phyloP scores from a whole-genome alignment of 2,113 vertebrate genomes.

The Spilogale gracilis region DNA sequence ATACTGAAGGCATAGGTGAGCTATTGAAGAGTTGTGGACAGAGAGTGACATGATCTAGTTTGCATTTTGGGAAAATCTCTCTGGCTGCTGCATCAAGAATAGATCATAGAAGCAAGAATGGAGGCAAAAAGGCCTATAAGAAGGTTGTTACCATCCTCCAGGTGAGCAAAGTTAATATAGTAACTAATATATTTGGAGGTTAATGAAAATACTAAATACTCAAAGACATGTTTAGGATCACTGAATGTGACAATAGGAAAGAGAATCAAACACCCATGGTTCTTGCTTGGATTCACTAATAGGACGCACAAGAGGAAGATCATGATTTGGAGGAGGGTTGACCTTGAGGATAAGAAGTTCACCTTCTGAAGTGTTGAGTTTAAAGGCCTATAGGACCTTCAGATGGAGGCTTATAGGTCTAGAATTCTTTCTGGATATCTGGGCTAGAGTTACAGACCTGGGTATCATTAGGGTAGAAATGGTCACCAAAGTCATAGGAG shows the following conservation, averaged over 20 bases:
- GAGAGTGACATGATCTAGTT: background rate
- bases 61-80: slow-evolving; percentile 17
- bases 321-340: background rate
- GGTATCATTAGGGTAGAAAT: background rate
- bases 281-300: background rate
- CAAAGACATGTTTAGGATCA: background rate
- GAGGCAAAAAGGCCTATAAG: background rate
- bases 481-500: background rate
- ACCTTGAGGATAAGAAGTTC: background rate
- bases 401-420: background rate
- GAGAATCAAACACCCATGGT: background rate
- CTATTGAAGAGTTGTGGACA: background rate
- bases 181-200: background rate
- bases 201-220: background rate
- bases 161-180: background rate
- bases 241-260: background rate
- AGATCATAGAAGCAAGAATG: background rate
- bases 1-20: background rate
- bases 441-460: background rate
- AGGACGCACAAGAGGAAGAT: background rate
- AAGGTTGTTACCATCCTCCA: background rate
- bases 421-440: background rate
- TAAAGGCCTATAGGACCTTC: background rate
- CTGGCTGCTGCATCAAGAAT: background rate
- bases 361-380: background rate